phyloP scores from a whole-genome alignment of 2,888 invertebrate genomes.

The Platycnemis pennipes region DNA sequence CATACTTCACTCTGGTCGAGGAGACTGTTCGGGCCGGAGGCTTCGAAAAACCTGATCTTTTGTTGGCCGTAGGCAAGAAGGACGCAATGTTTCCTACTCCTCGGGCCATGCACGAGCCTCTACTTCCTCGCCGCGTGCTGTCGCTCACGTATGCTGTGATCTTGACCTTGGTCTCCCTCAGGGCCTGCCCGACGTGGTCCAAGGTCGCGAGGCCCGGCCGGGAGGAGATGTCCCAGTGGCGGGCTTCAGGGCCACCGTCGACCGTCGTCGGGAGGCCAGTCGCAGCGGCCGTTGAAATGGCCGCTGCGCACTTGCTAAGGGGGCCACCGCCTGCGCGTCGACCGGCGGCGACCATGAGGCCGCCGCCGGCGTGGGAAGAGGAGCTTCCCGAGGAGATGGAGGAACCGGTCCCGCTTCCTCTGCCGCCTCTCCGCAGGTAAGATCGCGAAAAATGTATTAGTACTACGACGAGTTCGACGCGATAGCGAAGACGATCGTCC shows the following conservation, averaged over 20 bases:
- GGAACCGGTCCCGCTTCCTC: background rate
- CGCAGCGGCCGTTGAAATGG: background rate
- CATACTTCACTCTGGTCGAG: too few species aligned
- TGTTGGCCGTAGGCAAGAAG: too few species aligned
- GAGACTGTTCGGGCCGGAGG: too few species aligned
- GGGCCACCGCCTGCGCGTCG: background rate
- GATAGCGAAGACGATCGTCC: too few species aligned
- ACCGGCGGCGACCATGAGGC: background rate
- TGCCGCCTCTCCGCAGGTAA: background rate
- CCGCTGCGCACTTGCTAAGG: background rate
- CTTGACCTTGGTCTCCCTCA: background rate
- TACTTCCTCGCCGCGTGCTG: background rate
- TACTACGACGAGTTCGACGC: too few species aligned
- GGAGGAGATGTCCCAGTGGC: background rate
- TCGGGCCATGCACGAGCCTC: background rate
- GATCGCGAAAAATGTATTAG: too few species aligned
- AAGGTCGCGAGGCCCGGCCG: background rate
- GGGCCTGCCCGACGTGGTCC: background rate
- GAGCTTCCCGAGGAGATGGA: background rate
- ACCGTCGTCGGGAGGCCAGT: background rate
- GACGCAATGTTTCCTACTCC: too few species aligned
- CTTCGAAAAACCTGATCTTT: too few species aligned
- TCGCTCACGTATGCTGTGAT: background rate
- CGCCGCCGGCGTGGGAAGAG: background rate
- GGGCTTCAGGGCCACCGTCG: background rate